Conservation (phyloP, 2,113 vertebrate genomes). For the Pyxicephalus adspersus region DNA sequence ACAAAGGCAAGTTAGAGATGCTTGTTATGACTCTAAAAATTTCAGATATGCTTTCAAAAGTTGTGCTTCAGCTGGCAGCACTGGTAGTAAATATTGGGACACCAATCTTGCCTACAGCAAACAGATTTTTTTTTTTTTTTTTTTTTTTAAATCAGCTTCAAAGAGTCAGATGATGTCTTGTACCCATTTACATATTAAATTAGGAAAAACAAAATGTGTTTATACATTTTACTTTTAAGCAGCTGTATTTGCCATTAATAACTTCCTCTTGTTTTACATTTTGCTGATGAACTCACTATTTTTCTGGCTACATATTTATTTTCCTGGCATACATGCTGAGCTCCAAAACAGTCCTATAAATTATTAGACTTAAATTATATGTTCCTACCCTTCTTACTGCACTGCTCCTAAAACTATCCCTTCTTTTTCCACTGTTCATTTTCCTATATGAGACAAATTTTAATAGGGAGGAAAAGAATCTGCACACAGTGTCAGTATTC, state of each 20-base stretch:
- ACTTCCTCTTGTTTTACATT: constrained; percentile 5
- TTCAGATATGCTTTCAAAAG: too few relatives aligned
- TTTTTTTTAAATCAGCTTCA: too few relatives aligned
- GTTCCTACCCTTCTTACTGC: constrained; percentile 10
- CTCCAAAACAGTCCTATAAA: background rate
- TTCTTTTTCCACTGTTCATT: constrained; percentile 16
- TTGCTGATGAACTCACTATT: constrained; percentile 7
- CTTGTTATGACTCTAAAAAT: too few relatives aligned
- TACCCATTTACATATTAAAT: constrained; percentile 4
- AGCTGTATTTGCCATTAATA: constrained; percentile 40
- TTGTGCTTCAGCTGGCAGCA: too few relatives aligned
- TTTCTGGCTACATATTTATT: constrained; percentile 23
- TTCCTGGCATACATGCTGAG: constrained; percentile 16
- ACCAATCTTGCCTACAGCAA: too few relatives aligned
- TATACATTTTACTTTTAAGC: background rate
- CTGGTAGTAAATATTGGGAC: too few relatives aligned
- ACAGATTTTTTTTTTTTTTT: too few relatives aligned
- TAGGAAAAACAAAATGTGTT: too few relatives aligned
- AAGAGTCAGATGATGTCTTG: background rate
- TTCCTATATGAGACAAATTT: background rate
- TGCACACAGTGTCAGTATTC: background rate
- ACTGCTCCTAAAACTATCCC: background rate
- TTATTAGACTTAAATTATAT: constrained; percentile 29
- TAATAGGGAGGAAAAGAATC: background rate
- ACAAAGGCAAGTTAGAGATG: too few relatives aligned